Evolutionary conservation across 30 jellyfish, hydroid and myxozoan genomes (phyloP).

Genomic region (Turritopsis dohrnii): DNA sequence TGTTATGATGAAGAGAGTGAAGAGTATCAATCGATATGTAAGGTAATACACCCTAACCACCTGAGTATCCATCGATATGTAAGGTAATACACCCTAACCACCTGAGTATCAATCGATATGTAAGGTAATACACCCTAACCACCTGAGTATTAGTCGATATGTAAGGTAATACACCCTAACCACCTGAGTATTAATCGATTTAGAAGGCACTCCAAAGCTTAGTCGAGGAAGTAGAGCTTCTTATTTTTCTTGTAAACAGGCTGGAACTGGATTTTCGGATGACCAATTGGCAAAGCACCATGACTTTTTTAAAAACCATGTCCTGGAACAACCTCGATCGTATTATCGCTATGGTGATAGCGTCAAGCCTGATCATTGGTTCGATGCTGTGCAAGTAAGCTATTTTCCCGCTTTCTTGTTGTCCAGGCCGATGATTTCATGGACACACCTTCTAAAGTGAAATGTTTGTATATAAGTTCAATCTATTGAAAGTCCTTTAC

Average conservation of each 20-base stretch:
- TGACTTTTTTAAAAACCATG: constrained; percentile 70
- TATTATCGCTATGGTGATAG: constrained; percentile 85
- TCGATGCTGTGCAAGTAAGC: constrained; percentile 90
- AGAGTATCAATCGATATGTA: constrained; percentile 91
- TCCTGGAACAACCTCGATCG: constrained; percentile 90
- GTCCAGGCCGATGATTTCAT: not conserved
- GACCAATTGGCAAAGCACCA: constrained; percentile 76
- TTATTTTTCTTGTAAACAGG: constrained; percentile 27
- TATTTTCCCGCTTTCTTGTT: not conserved
- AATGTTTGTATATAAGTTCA: not conserved
- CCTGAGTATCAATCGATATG: constrained; percentile 95
- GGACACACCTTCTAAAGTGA: not conserved
- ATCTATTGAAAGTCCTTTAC: not conserved
- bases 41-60: no score
- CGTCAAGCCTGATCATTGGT: constrained; percentile 94
- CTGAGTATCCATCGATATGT: constrained; percentile 86
- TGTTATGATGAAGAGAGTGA: constrained; percentile 96
- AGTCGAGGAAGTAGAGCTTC: no score
- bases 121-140: no score
- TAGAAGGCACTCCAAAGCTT: no score
- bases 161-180: no score
- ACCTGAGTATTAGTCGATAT: constrained; percentile 90
- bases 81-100: no score
- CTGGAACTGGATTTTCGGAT: constrained; percentile 96
- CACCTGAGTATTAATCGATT: constrained; percentile 89